A percentile compares a stretch with the other conserved stretches of the same genome.
These are phyloP conservation scores for Rhopalosiphum padi DNA, from an alignment of 1,140 invertebrate species.

Conservation along the genomic window DNA sequence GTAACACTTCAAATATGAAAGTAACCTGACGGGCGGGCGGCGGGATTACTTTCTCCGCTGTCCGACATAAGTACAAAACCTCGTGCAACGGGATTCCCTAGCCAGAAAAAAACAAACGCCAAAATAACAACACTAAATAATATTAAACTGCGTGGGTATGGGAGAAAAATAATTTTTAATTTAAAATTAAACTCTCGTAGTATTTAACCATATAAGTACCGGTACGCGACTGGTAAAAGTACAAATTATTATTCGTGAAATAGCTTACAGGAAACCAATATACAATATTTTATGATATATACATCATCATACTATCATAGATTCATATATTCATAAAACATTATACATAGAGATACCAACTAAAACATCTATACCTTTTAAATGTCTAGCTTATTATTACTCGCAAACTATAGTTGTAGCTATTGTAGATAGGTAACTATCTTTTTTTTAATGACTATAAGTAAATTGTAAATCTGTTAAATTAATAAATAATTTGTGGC, in stretches of 20 bases:
- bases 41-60: background rate
- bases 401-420: too few species aligned
- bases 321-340: background rate
- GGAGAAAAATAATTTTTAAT: background rate
- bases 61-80: background rate
- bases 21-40: background rate
- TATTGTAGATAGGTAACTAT: background rate
- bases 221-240: background rate
- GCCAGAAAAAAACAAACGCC: background rate
- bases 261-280: background rate
- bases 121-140: background rate
- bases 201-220: background rate
- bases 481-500: background rate
- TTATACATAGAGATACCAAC: background rate
- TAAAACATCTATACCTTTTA: too few species aligned
- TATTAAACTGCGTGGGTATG: background rate
- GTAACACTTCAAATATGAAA: conserved; percentile 12
- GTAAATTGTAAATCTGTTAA: background rate
- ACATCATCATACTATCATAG: background rate
- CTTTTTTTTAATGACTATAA: background rate
- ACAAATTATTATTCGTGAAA: background rate
- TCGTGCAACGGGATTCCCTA: background rate
- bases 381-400: too few species aligned
- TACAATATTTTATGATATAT: background rate
- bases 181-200: background rate